These are phyloP conservation scores for Umimayanthus chanpuru DNA, from an alignment of 92 coral and sea anemone species.

Conservation along the genomic window DNA sequence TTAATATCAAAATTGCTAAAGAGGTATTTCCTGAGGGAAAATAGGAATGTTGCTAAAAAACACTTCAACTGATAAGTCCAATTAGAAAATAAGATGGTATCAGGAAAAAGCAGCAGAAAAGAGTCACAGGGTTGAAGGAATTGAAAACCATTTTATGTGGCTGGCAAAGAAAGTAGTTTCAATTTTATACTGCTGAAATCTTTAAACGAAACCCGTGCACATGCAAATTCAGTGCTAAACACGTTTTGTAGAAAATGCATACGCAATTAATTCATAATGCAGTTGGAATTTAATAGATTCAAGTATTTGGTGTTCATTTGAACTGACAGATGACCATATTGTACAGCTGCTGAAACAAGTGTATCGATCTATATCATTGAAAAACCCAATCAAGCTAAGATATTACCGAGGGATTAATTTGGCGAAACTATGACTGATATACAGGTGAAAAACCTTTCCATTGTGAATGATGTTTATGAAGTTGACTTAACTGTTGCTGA, in stretches of 20 bases:
- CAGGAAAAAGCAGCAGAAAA: not conserved
- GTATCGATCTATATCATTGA: not conserved
- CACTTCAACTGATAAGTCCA: not conserved
- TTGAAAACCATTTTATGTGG: not conserved
- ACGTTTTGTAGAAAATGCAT: not conserved
- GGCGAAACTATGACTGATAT: not conserved
- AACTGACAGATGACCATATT: not conserved
- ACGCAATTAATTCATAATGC: not conserved
- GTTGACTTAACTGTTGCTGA: slow-evolving; percentile 60
- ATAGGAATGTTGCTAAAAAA: not conserved
- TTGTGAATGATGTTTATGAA: slow-evolving; percentile 5
- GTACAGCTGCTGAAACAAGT: not conserved
- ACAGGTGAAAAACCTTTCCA: not conserved
- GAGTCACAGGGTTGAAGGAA: not conserved
- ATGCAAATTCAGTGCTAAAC: slow-evolving; percentile 15
- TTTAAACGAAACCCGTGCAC: not conserved
- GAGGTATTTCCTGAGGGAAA: not conserved
- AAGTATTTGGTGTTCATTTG: not conserved
- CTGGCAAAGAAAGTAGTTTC: not conserved
- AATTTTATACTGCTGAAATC: not conserved
- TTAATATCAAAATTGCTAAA: not conserved
- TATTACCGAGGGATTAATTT: not conserved
- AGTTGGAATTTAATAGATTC: not conserved
- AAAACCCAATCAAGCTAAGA: not conserved
- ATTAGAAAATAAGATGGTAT: too few relatives aligned